phyloP scores from a whole-genome alignment of 2,797 vertebrate species.

The Cottoperca gobio region DNA sequence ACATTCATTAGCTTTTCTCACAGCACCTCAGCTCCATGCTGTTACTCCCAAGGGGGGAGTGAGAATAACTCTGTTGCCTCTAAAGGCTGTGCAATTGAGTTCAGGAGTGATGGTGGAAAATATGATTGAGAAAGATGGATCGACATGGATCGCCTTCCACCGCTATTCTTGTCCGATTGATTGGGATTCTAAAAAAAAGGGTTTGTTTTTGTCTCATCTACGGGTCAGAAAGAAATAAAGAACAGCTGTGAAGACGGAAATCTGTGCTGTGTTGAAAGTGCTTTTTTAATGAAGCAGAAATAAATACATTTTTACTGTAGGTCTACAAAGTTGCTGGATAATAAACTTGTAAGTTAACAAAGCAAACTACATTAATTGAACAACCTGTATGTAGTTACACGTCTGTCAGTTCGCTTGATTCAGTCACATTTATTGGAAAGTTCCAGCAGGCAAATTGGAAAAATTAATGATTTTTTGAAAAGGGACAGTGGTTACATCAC shows the following conservation, averaged over 20 bases:
- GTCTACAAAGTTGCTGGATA: background rate
- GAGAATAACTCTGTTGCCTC: constrained; percentile 52
- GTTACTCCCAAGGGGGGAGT: constrained; percentile 22
- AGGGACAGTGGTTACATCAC: background rate
- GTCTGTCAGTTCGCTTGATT: background rate
- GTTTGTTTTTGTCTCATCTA: constrained; percentile 16
- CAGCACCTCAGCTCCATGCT: constrained; percentile 39
- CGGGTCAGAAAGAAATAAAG: constrained; percentile 20
- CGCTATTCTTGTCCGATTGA: constrained; percentile 43
- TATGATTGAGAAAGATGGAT: constrained; percentile 56
- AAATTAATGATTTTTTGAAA: background rate
- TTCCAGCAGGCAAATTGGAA: background rate
- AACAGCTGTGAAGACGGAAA: constrained; percentile 1
- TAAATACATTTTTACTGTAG: background rate
- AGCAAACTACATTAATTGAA: background rate
- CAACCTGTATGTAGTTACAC: background rate
- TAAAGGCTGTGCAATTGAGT: constrained; percentile 35
- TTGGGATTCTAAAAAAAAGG: constrained; percentile 38
- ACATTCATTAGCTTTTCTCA: constrained; percentile 66
- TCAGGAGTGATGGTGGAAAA: constrained; percentile 29
- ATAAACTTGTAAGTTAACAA: background rate
- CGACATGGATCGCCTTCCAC: constrained; percentile 31
- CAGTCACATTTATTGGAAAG: background rate
- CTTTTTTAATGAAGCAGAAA: background rate
- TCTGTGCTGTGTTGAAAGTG: background rate